These are phyloP conservation scores for Telmatherina bonti DNA, from an alignment of 2,797 vertebrate species.

Conservation along the genomic window DNA sequence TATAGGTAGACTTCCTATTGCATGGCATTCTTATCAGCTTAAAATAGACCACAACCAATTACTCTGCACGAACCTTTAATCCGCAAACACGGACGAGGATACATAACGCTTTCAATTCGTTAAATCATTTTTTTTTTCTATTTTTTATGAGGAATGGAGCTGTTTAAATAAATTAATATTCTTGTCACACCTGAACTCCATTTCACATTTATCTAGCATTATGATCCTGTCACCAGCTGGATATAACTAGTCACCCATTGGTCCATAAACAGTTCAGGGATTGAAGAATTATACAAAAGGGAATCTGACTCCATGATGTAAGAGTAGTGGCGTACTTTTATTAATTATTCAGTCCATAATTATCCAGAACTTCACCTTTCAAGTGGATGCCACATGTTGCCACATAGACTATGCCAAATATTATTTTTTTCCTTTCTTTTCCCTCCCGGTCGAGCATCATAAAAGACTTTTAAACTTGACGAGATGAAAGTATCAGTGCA, in stretches of 20 bases:
- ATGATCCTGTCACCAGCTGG: slow-evolving; percentile 41
- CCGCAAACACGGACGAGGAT: slow-evolving; percentile 19
- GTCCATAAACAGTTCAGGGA: slow-evolving; percentile 9
- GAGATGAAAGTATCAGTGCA: slow-evolving; percentile 48
- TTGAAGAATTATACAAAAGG: slow-evolving; percentile 24
- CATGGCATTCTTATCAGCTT: slow-evolving; percentile 51
- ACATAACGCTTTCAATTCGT: slow-evolving; percentile 7
- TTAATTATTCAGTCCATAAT: slow-evolving; percentile 65
- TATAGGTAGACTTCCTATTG: slow-evolving; percentile 63
- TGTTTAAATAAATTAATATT: not conserved
- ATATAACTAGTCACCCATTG: slow-evolving; percentile 12
- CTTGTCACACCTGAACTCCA: slow-evolving; percentile 11
- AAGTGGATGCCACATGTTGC: slow-evolving; percentile 36
- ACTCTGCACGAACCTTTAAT: slow-evolving; percentile 47
- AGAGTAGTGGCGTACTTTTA: slow-evolving; percentile 51
- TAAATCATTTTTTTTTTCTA: not conserved
- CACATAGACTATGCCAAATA: slow-evolving; percentile 8
- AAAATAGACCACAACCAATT: slow-evolving; percentile 33
- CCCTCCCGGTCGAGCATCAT: too few relatives aligned
- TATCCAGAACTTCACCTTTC: slow-evolving; percentile 20
- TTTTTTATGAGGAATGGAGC: slow-evolving; percentile 22
- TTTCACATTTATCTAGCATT: slow-evolving; percentile 18
- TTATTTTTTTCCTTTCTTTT: not conserved
- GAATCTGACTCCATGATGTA: slow-evolving; percentile 58
- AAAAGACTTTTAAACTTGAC: slow-evolving; percentile 11